Conservation (phyloP, 2,113 vertebrate genomes). For the Bufo gargarizans region DNA sequence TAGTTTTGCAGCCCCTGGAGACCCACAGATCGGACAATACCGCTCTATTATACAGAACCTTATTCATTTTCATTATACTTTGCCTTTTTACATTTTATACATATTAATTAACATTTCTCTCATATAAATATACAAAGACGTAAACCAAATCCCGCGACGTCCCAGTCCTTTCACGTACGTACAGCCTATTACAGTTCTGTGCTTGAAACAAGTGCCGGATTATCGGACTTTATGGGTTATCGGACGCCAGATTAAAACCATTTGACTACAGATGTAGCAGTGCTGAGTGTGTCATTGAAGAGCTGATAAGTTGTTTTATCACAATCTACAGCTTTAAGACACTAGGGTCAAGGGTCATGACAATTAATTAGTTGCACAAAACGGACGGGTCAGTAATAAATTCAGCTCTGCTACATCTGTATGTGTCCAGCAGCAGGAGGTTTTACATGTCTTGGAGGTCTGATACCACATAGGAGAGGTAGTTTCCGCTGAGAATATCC, state of each 20-base stretch:
- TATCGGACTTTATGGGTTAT: neutral
- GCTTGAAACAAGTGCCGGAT: neutral
- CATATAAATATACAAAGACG: conserved; percentile 10
- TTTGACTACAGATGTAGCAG: neutral
- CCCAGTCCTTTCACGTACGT: neutral
- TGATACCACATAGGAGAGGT: conserved; percentile 74
- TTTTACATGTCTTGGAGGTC: conserved; percentile 40
- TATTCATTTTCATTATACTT: neutral
- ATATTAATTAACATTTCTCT: neutral
- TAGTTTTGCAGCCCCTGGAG: neutral
- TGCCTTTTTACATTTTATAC: neutral
- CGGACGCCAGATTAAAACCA: neutral
- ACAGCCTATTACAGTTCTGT: neutral
- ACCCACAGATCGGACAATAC: neutral
- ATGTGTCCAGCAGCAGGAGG: neutral
- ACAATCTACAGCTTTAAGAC: neutral
- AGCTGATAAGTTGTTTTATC: too few relatives aligned
- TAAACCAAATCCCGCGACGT: neutral
- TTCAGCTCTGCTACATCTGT: neutral
- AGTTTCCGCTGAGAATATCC: conserved; percentile 73
- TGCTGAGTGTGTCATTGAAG: neutral
- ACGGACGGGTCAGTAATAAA: neutral
- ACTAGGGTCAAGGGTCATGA: too few relatives aligned
- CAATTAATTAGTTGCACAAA: neutral
- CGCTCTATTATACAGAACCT: neutral